These are phyloP conservation scores for Centropyge bicolor DNA, from an alignment of 2,797 vertebrate genomes.

Conservation along the genomic window DNA sequence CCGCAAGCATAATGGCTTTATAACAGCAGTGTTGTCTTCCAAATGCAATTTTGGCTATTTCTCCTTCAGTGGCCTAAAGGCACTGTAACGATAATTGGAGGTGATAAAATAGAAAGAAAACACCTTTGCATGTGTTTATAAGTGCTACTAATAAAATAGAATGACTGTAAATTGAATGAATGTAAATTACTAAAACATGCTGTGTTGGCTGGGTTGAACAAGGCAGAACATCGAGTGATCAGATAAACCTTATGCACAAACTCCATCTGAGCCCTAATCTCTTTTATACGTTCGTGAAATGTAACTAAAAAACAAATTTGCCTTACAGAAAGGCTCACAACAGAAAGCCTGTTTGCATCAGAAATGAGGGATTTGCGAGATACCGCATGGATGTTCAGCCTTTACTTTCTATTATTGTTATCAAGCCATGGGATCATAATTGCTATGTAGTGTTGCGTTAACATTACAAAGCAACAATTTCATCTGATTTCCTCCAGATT, in stretches of 20 bases:
- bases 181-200: neutral
- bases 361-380: neutral
- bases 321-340: neutral
- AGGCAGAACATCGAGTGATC: constrained; percentile 1
- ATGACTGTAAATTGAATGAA: neutral
- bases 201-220: neutral
- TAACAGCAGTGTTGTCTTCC: constrained; percentile 42
- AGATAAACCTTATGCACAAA: neutral
- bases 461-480: neutral
- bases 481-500: neutral
- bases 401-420: neutral
- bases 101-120: constrained; percentile 22
- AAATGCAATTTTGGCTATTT: constrained; percentile 33
- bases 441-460: neutral
- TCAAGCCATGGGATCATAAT: neutral
- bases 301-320: neutral
- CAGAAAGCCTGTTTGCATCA: constrained; percentile 1
- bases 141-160: neutral
- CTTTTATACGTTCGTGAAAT: constrained; percentile 1
- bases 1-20: constrained; percentile 49
- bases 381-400: neutral
- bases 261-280: neutral
- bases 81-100: constrained; percentile 42
- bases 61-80: constrained; percentile 37
- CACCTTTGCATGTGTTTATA: neutral